Base-by-base conservation (phyloP, 1,140 invertebrate genomes). In the Neuroterus valhalla region DNA sequence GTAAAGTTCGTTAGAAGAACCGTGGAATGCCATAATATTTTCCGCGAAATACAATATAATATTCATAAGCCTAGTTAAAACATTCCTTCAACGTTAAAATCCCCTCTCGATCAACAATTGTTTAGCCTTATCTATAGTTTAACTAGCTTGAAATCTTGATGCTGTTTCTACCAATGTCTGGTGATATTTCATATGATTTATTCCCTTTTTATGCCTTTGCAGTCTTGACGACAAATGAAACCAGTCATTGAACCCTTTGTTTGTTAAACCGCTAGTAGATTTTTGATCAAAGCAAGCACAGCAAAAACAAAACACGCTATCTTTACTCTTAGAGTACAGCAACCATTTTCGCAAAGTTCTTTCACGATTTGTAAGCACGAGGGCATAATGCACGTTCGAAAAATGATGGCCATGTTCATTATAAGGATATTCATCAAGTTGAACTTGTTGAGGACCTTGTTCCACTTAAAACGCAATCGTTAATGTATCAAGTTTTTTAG, bases 281-380 rank as follows among this genome's bases (percentile, higher is more conserved):
- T 52, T 19, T 52, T 17, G 48, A 21, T 52, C 10, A 21, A 52
- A 52, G 23, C 19, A 21, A 5, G 10, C 5, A 52, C 48, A 52
- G 48, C 48, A 52, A 52, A 52, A 52, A 21, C 48, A 52, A 52
- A 52, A 52, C 11, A 52, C 23, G 19, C 23, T 52, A 21, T 52
- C 48, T 21, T 5, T 21, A 52, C 48, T 52, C 19, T 52, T 4
- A 1, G 48, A 52, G n/a, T 52, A 52, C 17, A 52, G 19, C 12
- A 52, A 52, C 48, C 48, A 52, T 1, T 19, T 17, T 21, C 48
- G 48, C 6, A 6, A 21, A 52, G 23, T 21, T 21, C 5, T 21
- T 21, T 52, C 17, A 21, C 23, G 19, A 52, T 52, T 52, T 52
- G 17, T 8, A 21, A 21, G 23, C 19, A 21, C 23, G 0, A 17